A percentile compares a stretch with the other conserved stretches of the same genome.
phyloP scores from a whole-genome alignment of 2,113 vertebrate genomes.

The Scytalopus superciliaris region DNA sequence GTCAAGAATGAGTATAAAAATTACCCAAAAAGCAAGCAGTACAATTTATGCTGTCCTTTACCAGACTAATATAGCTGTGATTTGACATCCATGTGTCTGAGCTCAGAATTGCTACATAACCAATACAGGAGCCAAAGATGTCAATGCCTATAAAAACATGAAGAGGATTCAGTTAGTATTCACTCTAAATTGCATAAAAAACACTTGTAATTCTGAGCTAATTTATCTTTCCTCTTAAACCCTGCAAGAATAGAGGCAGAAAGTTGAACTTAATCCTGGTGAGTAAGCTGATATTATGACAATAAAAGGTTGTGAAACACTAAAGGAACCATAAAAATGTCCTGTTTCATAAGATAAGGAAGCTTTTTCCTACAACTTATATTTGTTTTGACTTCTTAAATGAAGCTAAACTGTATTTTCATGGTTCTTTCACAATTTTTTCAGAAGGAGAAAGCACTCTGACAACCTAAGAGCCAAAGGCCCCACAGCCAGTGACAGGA shows the following conservation, averaged over 20 bases:
- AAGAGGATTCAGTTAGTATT: background rate
- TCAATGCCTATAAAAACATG: background rate
- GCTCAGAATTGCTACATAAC: background rate
- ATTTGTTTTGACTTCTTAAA: background rate
- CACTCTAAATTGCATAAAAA: background rate
- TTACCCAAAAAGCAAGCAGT: background rate
- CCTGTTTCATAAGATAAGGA: background rate
- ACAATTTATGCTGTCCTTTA: background rate
- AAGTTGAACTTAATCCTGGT: background rate
- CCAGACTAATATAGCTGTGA: background rate
- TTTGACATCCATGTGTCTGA: background rate
- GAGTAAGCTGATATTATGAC: background rate
- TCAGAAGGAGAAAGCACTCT: background rate
- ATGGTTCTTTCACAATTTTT: background rate
- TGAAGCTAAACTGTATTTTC: background rate
- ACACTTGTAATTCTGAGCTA: background rate
- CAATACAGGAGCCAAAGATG: background rate
- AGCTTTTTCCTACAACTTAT: background rate
- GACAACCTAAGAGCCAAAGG: background rate
- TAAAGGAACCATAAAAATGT: background rate
- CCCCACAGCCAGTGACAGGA: slow-evolving; percentile 40
- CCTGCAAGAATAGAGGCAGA: background rate
- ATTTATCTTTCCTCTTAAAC: background rate
- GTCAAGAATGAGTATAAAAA: background rate
- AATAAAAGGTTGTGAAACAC: background rate